Conservation (phyloP, 1,140 invertebrate species). For the Trinorchestia longiramus region DNA sequence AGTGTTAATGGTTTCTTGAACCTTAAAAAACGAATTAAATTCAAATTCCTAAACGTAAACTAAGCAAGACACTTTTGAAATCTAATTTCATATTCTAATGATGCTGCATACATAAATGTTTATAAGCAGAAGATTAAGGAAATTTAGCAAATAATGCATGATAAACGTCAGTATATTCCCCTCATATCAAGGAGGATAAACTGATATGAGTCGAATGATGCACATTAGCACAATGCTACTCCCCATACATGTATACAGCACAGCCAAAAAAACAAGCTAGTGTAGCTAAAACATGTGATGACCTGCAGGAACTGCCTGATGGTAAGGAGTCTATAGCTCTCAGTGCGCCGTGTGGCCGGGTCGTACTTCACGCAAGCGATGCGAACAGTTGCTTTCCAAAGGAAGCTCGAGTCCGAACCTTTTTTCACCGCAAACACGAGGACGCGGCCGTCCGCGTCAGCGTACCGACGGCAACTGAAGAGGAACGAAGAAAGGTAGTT, state of each 20-base stretch:
- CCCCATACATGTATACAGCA: not conserved
- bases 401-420: slow-evolving; percentile 76
- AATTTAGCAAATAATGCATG: not conserved
- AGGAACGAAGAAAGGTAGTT: not conserved
- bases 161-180: not conserved
- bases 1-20: too few relatives aligned
- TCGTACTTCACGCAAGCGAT: slow-evolving; percentile 78
- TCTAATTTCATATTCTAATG: too few relatives aligned
- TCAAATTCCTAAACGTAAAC: too few relatives aligned
- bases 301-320: slow-evolving; percentile 76
- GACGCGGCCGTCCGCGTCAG: slow-evolving; percentile 62
- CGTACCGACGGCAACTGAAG: slow-evolving; percentile 62
- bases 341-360: slow-evolving; percentile 72
- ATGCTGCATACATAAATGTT: too few relatives aligned
- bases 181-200: not conserved
- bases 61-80: too few relatives aligned
- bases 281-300: not conserved
- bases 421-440: slow-evolving; percentile 78
- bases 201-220: not conserved
- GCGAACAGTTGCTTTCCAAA: slow-evolving; percentile 79
- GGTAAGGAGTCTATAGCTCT: slow-evolving; percentile 75
- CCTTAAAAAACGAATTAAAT: too few relatives aligned
- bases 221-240: not conserved
- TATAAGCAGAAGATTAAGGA: too few relatives aligned
- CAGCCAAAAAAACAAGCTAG: not conserved